Conservation (phyloP, 2,888 invertebrate genomes). For the Yponomeuta malinellus region DNA sequence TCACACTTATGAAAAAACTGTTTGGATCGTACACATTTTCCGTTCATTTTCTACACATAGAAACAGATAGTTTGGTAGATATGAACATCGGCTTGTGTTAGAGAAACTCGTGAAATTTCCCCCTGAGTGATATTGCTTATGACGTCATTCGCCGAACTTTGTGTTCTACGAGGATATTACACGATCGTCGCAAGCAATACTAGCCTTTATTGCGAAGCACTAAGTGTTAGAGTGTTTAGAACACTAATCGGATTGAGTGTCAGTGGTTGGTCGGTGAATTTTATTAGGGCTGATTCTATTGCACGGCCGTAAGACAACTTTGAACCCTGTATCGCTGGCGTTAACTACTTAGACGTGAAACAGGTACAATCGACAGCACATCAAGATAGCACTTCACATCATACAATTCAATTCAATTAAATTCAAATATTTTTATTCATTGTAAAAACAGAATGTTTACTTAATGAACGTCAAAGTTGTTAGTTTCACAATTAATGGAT, state of each 20-base stretch:
- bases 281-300: background rate
- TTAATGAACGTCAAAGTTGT: no score
- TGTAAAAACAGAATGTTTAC: no score
- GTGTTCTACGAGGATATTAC: background rate
- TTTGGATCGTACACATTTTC: no score
- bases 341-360: background rate
- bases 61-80: background rate
- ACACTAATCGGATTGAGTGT: background rate
- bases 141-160: background rate
- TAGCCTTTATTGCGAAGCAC: background rate
- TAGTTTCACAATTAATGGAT: no score
- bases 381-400: no score
- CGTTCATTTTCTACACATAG: no score
- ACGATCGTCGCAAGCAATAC: background rate
- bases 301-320: background rate
- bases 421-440: no score
- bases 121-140: background rate
- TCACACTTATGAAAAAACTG: no score
- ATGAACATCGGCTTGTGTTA: background rate
- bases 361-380: no score
- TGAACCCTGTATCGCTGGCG: background rate
- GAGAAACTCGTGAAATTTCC: background rate
- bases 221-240: background rate
- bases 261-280: background rate
- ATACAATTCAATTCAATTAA: no score